Evolutionary conservation across 2,113 vertebrate species (phyloP).

Genomic region (Corvus moneduloides): DNA sequence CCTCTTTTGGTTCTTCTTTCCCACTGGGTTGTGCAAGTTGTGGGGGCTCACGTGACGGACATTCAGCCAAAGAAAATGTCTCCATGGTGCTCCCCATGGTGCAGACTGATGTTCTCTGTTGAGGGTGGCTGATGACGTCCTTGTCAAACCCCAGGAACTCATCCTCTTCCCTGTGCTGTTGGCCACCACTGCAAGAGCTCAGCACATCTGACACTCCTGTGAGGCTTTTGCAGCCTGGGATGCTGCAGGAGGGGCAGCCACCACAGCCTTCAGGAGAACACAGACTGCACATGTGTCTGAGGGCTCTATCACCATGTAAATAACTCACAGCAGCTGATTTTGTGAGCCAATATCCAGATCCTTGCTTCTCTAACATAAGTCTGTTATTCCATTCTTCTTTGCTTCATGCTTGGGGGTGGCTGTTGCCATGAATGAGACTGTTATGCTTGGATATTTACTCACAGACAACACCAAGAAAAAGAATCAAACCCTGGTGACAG

Average conservation of each 20-base stretch:
- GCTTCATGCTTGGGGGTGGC: neutral
- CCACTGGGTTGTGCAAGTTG: accelerated
- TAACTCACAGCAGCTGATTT: neutral
- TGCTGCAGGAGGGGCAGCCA: neutral
- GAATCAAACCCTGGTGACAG: neutral
- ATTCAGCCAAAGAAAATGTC: neutral
- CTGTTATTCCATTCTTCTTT: neutral
- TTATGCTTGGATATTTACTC: neutral
- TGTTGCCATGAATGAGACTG: neutral
- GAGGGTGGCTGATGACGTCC: neutral
- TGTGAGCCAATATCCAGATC: neutral
- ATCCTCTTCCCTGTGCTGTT: neutral
- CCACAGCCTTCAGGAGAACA: neutral
- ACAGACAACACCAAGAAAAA: neutral
- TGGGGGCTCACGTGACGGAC: neutral
- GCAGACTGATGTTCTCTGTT: neutral
- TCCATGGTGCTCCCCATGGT: neutral
- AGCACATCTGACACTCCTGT: neutral
- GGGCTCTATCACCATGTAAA: neutral
- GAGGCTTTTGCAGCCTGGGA: neutral
- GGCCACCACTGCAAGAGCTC: neutral
- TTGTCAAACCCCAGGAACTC: neutral
- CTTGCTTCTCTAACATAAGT: neutral
- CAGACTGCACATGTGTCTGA: accelerated
- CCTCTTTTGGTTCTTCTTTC: neutral